phyloP scores from a whole-genome alignment of 2,888 invertebrate species.

The Mimas tiliae region DNA sequence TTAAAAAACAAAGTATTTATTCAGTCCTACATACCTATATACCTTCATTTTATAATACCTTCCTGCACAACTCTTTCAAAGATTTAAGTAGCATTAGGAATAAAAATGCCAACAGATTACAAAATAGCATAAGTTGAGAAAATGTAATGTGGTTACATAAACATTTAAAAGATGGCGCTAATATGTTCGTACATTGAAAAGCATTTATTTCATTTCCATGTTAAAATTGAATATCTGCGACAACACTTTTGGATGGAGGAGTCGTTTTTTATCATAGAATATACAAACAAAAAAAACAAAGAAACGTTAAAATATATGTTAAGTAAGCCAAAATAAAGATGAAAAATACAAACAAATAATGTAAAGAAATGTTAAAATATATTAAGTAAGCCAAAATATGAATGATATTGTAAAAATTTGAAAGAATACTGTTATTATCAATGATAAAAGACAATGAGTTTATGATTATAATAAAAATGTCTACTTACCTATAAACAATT shows the following conservation, averaged over 20 bases:
- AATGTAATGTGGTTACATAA: no score
- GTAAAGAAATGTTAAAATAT: no score
- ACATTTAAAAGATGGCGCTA: not conserved
- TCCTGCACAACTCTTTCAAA: no score
- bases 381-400: not conserved
- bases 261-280: not conserved
- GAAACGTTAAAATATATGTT: not conserved
- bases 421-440: not conserved
- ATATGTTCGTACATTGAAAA: not conserved
- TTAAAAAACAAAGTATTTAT: no score
- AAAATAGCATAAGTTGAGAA: no score
- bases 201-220: not conserved
- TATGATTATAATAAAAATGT: not conserved
- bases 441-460: not conserved
- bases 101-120: no score
- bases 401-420: not conserved
- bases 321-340: not conserved
- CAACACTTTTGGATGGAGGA: not conserved
- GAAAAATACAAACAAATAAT: not conserved
- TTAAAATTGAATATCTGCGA: not conserved
- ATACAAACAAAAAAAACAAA: no score
- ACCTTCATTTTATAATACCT: no score
- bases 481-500: constrained; percentile 24
- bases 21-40: no score
- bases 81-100: no score